A percentile compares a stretch with the other conserved stretches of the same genome.
phyloP scores from a whole-genome alignment of 2,797 vertebrate species.

The Phrynocephalus guinanensis region DNA sequence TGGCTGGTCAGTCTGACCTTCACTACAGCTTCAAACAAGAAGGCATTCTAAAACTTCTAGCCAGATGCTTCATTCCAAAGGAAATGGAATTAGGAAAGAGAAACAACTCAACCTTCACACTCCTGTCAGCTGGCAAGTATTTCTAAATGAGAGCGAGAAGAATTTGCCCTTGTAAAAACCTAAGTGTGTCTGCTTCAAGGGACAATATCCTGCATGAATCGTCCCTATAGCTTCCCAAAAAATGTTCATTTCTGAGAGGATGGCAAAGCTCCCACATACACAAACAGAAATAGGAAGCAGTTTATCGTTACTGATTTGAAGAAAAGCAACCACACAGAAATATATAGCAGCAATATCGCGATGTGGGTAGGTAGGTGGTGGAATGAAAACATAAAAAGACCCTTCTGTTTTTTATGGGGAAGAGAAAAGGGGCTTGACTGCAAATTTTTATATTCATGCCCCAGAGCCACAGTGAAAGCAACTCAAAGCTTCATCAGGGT shows the following conservation, averaged over 20 bases:
- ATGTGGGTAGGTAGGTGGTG: slow-evolving; percentile 32
- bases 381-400: slow-evolving; percentile 61
- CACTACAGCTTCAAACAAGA: neutral
- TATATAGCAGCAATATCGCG: slow-evolving; percentile 56
- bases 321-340: slow-evolving; percentile 36
- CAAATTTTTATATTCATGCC: too few relatives aligned
- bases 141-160: slow-evolving; percentile 40
- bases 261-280: slow-evolving; percentile 35
- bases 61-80: slow-evolving; percentile 24
- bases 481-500: slow-evolving; percentile 71
- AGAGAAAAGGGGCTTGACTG: too few relatives aligned
- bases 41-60: neutral
- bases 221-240: slow-evolving; percentile 30
- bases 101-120: slow-evolving; percentile 21
- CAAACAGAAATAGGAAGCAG: slow-evolving; percentile 38
- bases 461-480: slow-evolving; percentile 26
- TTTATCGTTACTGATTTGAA: slow-evolving; percentile 58
- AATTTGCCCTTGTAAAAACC: slow-evolving; percentile 26
- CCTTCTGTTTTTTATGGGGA: slow-evolving; percentile 60
- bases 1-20: slow-evolving; percentile 12
- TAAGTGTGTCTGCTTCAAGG: slow-evolving; percentile 17
- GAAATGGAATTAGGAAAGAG: neutral
- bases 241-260: slow-evolving; percentile 66
- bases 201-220: slow-evolving; percentile 43
- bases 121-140: slow-evolving; percentile 24